A percentile compares a stretch with the other conserved stretches of the same genome.
phyloP scores from a whole-genome alignment of 2,113 vertebrate species.

The Cacatua alba region DNA sequence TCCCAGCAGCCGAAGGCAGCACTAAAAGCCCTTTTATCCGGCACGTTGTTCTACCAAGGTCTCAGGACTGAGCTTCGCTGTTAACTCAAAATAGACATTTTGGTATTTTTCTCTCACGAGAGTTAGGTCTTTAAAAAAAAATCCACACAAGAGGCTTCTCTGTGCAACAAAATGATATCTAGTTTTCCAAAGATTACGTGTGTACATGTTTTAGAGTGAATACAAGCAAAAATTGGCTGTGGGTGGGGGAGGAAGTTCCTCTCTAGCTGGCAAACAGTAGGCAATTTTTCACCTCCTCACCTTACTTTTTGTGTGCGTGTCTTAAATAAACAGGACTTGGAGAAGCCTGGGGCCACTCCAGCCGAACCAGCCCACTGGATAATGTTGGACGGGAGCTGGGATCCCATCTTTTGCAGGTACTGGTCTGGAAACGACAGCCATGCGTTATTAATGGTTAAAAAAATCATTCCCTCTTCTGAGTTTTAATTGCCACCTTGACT shows the following conservation, averaged over 20 bases:
- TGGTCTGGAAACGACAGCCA: conserved; percentile 19
- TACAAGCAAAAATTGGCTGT: background rate
- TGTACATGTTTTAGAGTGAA: background rate
- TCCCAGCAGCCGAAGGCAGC: background rate
- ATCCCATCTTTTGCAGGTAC: conserved; percentile 95
- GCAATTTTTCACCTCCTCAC: background rate
- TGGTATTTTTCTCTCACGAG: background rate
- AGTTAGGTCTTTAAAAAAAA: background rate
- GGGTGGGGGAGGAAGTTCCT: background rate
- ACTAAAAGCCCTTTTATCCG: background rate
- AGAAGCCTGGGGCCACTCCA: conserved; percentile 95
- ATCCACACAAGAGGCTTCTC: background rate
- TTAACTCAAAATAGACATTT: background rate
- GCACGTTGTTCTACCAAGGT: background rate
- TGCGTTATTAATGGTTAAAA: conserved; percentile 64
- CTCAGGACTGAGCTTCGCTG: background rate
- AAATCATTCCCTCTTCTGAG: conserved; percentile 30
- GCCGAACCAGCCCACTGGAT: conserved; percentile 86
- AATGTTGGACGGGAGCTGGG: conserved; percentile 93
- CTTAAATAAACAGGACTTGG: conserved; percentile 84
- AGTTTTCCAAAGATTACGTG: background rate
- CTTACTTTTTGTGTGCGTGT: background rate
- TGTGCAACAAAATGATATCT: background rate
- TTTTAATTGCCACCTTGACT: conserved; percentile 46
- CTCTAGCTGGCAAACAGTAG: background rate